Conservation (phyloP, 2,113 vertebrate species). For the Esox niger region DNA sequence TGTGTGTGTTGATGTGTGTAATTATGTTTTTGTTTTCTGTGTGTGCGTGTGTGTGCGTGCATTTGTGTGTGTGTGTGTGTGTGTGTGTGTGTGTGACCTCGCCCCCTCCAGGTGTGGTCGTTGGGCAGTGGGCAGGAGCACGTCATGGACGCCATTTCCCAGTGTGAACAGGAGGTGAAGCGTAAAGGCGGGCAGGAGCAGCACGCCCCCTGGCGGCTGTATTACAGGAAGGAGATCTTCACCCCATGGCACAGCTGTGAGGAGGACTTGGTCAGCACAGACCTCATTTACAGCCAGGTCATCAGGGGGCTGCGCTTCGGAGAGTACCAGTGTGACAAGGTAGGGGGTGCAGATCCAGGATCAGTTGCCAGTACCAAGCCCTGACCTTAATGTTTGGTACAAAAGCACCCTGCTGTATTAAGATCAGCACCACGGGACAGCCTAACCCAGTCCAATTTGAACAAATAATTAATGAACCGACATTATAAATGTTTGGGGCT, state of each 20-base stretch:
- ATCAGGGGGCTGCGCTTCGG: conserved; percentile 83
- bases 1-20: no score
- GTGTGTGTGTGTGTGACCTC: not conserved
- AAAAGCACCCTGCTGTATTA: no score
- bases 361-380: no score
- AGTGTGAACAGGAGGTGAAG: conserved; percentile 89
- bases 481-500: no score
- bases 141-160: conserved; percentile 89
- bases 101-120: conserved; percentile 81
- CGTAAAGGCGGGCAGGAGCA: conserved; percentile 81
- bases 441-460: no score
- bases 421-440: no score
- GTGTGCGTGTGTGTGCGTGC: no score
- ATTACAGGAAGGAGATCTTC: conserved; percentile 95
- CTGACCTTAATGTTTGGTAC: no score
- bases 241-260: conserved; percentile 88
- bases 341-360: conserved; percentile 31
- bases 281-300: conserved; percentile 91
- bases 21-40: no score
- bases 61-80: not conserved
- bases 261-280: conserved; percentile 82
- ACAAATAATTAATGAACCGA: no score
- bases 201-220: conserved; percentile 87
- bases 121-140: conserved; percentile 86
- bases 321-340: conserved; percentile 88